Conservation (phyloP, 2,113 vertebrate genomes). For the Halcyon malimbica region DNA sequence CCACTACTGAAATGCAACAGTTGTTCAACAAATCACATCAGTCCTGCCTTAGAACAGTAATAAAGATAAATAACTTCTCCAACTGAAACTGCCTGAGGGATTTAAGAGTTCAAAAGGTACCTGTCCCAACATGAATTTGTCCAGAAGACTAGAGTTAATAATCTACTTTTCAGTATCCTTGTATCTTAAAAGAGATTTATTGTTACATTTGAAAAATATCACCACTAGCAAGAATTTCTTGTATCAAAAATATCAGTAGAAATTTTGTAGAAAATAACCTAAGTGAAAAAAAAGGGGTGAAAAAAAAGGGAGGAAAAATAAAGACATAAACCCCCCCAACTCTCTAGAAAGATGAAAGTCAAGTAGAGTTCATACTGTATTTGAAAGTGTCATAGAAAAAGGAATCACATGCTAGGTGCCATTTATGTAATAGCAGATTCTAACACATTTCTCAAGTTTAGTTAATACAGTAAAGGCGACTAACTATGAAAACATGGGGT, state of each 20-base stretch:
- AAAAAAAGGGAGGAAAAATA: neutral
- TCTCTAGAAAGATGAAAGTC: neutral
- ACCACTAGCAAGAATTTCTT: neutral
- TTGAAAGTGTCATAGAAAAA: neutral
- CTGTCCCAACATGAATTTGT: neutral
- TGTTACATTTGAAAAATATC: neutral
- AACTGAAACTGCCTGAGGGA: neutral
- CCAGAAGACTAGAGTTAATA: neutral
- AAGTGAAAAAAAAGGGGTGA: neutral
- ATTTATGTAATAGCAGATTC: neutral
- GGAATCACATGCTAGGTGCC: neutral
- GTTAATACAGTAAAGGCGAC: neutral
- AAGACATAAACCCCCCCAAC: neutral
- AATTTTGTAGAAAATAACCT: neutral
- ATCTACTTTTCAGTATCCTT: neutral
- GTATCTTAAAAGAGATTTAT: neutral
- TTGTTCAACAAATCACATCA: constrained; percentile 14
- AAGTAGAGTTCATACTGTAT: neutral
- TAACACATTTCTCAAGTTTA: neutral
- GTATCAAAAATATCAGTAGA: neutral
- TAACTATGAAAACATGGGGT: neutral
- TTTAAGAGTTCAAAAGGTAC: neutral
- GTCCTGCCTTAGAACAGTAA: neutral
- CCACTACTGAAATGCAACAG: neutral
- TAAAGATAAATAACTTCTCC: constrained; percentile 24